Base-by-base conservation (phyloP, 2,113 vertebrate species). In the Willisornis vidua region DNA sequence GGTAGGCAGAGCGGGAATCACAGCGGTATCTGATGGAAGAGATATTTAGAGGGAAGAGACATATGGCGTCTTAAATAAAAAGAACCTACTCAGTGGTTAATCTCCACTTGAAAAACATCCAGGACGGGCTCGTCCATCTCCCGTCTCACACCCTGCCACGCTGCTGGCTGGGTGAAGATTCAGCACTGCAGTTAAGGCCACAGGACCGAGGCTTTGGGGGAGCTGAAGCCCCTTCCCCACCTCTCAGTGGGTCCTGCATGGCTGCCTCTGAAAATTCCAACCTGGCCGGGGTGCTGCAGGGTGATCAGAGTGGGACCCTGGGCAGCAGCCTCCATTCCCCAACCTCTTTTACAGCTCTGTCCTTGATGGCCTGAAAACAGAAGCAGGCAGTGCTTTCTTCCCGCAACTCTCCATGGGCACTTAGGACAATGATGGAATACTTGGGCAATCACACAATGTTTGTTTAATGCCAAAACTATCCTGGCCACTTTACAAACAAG, bases 51-150 rank as follows among this genome's bases (percentile, higher is more conserved):
- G 87, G 84, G 93, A 95, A 96, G 96, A 96, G 96, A 89, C 96
- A 94, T 95, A 95, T 92, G 94, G 96, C 88, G 37, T 92, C 94
- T 96, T 90, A 95, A 97, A 95, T 96, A 88, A 96, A 94, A 96
- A 71, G 90, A 90, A 55, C 67, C 71, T 54, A 67, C 95, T 96
- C 91, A 26, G 91, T 84, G 96, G 84, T 96, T 93, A 93, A 96
- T 94, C 95, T 94, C 68, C 89, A 86, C 95, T 95, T 89, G 94
- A 96, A 94, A 95, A 92, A 31, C 76, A 65, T 90, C 94, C 94
- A 93, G 93, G 94, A 84, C n/a, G 16, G 84, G 11, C 87, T 94
- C 48, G 57, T 59, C 89, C 63, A n/a, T 68, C 91, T 72, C 54
- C 39, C 1, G 4, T 16, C 3, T 24, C 31, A 3, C 86, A 35